Conservation (phyloP, 2,888 invertebrate species). For the Drosophila tripunctata region DNA sequence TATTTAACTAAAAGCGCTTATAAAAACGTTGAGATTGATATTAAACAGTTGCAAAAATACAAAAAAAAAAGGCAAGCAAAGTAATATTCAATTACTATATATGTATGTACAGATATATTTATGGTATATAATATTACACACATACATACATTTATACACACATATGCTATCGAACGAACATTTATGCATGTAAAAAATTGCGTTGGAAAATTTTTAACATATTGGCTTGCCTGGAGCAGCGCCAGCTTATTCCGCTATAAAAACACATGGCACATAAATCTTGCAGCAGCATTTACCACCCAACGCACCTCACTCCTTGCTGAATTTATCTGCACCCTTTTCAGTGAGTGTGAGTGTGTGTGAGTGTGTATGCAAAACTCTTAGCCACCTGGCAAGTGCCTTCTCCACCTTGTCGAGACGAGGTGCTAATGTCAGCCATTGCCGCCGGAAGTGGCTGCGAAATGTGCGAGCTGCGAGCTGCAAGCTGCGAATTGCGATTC, state of each 20-base stretch:
- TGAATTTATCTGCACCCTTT: not conserved
- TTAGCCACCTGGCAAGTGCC: constrained; percentile 50
- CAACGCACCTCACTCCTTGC: not conserved
- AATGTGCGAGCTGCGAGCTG: constrained; percentile 38
- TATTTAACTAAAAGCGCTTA: constrained; percentile 18
- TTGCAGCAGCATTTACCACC: constrained; percentile 30
- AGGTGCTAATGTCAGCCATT: constrained; percentile 73
- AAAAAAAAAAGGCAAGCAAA: constrained; percentile 29
- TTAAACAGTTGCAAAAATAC: constrained; percentile 38
- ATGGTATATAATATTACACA: not conserved
- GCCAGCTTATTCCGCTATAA: constrained; percentile 44
- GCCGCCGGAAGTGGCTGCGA: constrained; percentile 62
- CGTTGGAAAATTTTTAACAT: constrained; percentile 67
- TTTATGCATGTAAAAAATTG: constrained; percentile 66
- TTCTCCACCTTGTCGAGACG: constrained; percentile 42
- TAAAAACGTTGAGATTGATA: constrained; percentile 62
- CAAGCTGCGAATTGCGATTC: constrained; percentile 24
- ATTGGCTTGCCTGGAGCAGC: constrained; percentile 54
- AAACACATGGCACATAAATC: constrained; percentile 73
- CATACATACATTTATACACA: not conserved
- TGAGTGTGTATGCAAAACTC: constrained; percentile 11
- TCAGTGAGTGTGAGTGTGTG: not conserved
- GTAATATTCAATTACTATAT: not conserved
- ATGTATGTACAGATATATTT: not conserved
- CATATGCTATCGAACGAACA: constrained; percentile 44